Conservation (phyloP, 2,888 invertebrate genomes). For the Gisinianus flammeolus region DNA sequence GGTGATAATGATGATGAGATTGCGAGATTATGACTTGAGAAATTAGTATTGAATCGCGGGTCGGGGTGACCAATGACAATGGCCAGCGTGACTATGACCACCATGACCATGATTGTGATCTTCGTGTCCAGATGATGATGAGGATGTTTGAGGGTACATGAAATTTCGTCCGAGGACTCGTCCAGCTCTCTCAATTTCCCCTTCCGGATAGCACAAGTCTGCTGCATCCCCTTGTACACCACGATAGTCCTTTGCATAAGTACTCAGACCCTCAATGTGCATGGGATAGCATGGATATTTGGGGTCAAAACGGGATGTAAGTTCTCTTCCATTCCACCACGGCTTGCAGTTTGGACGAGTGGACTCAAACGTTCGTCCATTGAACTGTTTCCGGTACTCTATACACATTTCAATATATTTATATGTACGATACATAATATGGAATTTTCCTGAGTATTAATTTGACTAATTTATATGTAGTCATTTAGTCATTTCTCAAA, state of each 20-base stretch:
- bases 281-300: conserved; percentile 29
- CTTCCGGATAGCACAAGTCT: conserved; percentile 26
- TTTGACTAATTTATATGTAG: too few relatives aligned
- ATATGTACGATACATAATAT: too few relatives aligned
- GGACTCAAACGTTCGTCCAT: not conserved
- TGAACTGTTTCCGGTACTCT: conserved; percentile 38
- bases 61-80: too few relatives aligned
- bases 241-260: conserved; percentile 31
- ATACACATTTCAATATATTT: too few relatives aligned
- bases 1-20: too few relatives aligned
- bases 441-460: too few relatives aligned
- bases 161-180: not conserved
- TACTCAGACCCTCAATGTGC: conserved; percentile 31
- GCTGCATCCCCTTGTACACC: conserved; percentile 18
- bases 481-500: conserved; percentile 3
- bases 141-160: too few relatives aligned
- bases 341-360: conserved; percentile 24
- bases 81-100: too few relatives aligned
- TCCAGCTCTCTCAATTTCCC: conserved; percentile 32
- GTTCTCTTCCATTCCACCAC: conserved; percentile 38
- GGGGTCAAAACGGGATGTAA: conserved; percentile 34
- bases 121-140: too few relatives aligned
- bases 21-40: too few relatives aligned
- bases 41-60: too few relatives aligned
- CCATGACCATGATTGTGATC: too few relatives aligned